phyloP scores from a whole-genome alignment of 2,888 invertebrate genomes.

The Caenorhabditis sp. region DNA sequence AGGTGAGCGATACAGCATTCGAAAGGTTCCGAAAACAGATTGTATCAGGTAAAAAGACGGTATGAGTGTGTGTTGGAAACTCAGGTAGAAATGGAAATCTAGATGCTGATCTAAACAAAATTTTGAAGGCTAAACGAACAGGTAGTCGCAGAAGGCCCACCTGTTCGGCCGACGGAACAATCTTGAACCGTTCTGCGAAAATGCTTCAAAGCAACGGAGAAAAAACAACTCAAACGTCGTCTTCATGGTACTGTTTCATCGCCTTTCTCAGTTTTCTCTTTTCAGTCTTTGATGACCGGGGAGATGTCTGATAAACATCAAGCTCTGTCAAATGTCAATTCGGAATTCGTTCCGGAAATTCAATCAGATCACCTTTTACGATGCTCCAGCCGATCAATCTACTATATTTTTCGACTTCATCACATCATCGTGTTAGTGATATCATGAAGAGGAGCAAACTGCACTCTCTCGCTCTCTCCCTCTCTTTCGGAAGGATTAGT shows the following conservation, averaged over 20 bases:
- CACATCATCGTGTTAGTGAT: conserved; percentile 50
- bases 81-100: not conserved
- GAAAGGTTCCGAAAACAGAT: not conserved
- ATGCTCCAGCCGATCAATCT: conserved; percentile 18
- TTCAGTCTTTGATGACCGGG: too few relatives aligned
- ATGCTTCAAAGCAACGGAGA: too few relatives aligned
- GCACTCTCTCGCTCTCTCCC: too few relatives aligned
- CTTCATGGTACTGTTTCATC: not conserved
- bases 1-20: not conserved
- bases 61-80: too few relatives aligned
- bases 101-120: conserved; percentile 1
- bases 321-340: conserved; percentile 12
- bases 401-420: conserved; percentile 27
- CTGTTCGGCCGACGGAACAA: conserved; percentile 1
- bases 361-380: conserved; percentile 31
- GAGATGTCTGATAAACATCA: conserved; percentile 23
- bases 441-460: conserved; percentile 32
- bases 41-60: not conserved
- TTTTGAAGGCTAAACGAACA: conserved; percentile 6
- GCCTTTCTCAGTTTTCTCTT: not conserved
- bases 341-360: conserved; percentile 22
- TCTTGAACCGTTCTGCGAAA: too few relatives aligned
- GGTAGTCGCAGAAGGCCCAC: not conserved
- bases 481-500: conserved; percentile 18
- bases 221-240: too few relatives aligned